phyloP scores from a whole-genome alignment of 2,113 vertebrate species.

The Leptobrachium leishanense region DNA sequence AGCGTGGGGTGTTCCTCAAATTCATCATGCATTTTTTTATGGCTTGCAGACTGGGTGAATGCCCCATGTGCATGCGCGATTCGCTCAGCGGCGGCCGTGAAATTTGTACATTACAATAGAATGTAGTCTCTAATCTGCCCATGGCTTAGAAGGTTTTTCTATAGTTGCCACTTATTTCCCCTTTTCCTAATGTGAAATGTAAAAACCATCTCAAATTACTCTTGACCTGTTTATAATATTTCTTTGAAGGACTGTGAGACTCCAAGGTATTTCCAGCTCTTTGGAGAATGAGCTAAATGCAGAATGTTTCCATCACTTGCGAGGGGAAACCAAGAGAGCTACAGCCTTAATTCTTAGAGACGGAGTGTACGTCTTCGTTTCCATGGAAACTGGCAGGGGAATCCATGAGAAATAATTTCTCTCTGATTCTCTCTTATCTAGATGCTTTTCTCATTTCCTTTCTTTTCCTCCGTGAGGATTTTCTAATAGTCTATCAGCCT shows the following conservation, averaged over 20 bases:
- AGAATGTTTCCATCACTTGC: constrained; percentile 38
- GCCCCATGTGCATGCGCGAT: no score
- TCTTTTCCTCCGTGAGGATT: neutral
- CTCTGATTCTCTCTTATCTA: constrained; percentile 32
- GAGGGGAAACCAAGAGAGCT: constrained; percentile 32
- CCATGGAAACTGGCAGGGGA: constrained; percentile 44
- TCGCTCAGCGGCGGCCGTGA: no score
- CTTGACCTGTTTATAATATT: constrained; percentile 3
- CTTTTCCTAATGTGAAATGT: neutral
- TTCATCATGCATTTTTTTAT: no score
- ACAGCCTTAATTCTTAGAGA: constrained; percentile 37
- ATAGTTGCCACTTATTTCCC: neutral
- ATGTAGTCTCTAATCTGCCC: no score
- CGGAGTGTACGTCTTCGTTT: constrained; percentile 31
- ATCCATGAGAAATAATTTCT: constrained; percentile 35
- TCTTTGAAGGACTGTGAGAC: neutral
- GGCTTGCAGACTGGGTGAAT: no score
- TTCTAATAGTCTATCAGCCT: neutral
- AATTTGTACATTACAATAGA: no score
- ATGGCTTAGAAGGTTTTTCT: no score
- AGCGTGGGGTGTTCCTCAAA: no score
- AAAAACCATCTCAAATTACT: neutral
- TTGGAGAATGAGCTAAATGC: constrained; percentile 29
- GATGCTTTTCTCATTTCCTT: constrained; percentile 4
- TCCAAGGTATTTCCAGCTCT: constrained; percentile 16